Percentiles rank a stretch among this genome's conserved stretches.
Conservation (phyloP, 2,888 invertebrate genomes). For the Hipparchia sbordonii region DNA sequence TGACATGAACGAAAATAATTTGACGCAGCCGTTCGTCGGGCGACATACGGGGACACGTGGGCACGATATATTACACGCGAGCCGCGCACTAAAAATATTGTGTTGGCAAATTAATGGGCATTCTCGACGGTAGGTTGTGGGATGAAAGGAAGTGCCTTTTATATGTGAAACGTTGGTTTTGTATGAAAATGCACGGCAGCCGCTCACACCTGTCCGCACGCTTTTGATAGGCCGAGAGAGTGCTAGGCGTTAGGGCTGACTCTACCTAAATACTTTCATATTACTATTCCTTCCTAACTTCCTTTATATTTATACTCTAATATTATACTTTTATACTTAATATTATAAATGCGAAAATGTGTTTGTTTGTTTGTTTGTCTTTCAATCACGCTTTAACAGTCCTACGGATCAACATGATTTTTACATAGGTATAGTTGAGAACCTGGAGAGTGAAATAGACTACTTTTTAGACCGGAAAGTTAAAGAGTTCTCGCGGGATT, state of each 20-base stretch:
- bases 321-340: too few relatives aligned
- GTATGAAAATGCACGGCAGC: conserved; percentile 80
- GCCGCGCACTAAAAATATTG: conserved; percentile 83
- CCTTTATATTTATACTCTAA: too few relatives aligned
- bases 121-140: conserved; percentile 80
- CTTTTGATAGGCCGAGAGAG: conserved; percentile 56
- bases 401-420: too few relatives aligned
- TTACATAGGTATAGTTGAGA: too few relatives aligned
- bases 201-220: conserved; percentile 78
- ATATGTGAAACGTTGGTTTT: conserved; percentile 82
- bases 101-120: conserved; percentile 84
- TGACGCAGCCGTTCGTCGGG: conserved; percentile 80
- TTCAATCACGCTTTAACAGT: too few relatives aligned
- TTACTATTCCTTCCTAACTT: too few relatives aligned
- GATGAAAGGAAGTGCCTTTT: conserved; percentile 83
- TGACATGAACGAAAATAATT: conserved; percentile 83
- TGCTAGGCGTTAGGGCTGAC: conserved; percentile 51
- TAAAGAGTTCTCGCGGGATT: too few relatives aligned
- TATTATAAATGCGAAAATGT: too few relatives aligned
- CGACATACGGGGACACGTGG: conserved; percentile 83
- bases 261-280: not conserved
- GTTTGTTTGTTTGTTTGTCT: too few relatives aligned
- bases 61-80: conserved; percentile 82
- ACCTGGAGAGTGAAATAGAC: too few relatives aligned
- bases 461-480: too few relatives aligned